Base-by-base conservation (phyloP, 2,888 invertebrate species). In the Sarcophaga variegata region DNA sequence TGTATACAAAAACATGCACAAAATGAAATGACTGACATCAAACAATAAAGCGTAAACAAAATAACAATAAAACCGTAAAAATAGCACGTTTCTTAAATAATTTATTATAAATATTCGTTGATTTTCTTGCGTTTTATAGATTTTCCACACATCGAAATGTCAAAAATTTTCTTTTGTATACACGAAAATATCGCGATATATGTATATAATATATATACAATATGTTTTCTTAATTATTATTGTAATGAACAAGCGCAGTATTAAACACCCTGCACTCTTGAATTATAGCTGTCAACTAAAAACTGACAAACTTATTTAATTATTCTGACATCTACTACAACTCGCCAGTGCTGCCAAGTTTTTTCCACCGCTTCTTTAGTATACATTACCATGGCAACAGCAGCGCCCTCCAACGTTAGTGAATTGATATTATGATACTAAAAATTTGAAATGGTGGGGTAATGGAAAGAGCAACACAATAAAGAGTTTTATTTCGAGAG, bases 241-340 rank as follows among this genome's bases (percentile, higher is more conserved):
- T 83, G 83, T 75, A 75, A 71, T 81, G 87, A 81, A 83, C 87
- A 87, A 87, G 87, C 87, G 88, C 88, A 88, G 84, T 87, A 75
- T 60, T 77, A 85, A 84, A 87, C 89, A 89, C 87, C 90, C 88
- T 85, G 54, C 88, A 83, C 89, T 88, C 88, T 89, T 88, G 89
- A 87, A 89, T 88, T 85, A 84, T 89, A 88, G 81, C 89, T 90
- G 90, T 89, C 90, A 90, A 90, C 90, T 90, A 87, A 90, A 86
- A 85, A 86, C 83, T 88, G 88, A 86, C 87, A 89, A 88, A 88
- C 88, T 88, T 87, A 88, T 89, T 89, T 88, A 87, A 81, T 84
- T 83, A 80, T 87, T 89, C 83, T 88, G 89, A 89, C 89, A 88
- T 88, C 69, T 77, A 59, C 20, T 49, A 76, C 54, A 64, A 67